Evolutionary conservation across 2,888 invertebrate genomes (phyloP), one percentile per base, ranked within the genome.

Genomic region (Agrotis segetum): DNA sequence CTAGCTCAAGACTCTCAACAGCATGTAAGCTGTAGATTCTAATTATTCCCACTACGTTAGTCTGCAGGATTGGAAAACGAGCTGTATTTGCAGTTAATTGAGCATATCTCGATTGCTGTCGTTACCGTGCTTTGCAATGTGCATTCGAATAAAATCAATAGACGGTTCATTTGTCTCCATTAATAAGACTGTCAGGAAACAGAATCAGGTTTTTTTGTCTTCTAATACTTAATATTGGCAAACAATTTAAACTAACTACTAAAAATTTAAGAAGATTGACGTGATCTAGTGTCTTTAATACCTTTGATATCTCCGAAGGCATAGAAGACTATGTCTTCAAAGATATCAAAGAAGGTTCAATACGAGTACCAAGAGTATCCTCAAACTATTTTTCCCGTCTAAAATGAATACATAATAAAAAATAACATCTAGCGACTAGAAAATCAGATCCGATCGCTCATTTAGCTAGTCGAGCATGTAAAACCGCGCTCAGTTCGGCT

Each of bases 381-480:
- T 7, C 6, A 11, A 55, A 71, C 9, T 46, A 52, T 66, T 40
- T 29, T 40, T 19, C 7, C 17, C 24, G 9, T 49, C 11, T 13
- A n/a, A 29, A 49, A 17, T 34, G 34, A 60, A 62, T 49, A 24
- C n/a, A 24, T 19, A n/a, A 34, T 53, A 53, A 72, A 70, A 75
- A 68, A 58, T 24, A 47, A 21, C 47, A 63, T 74, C 21, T 62
- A 79, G 46, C 34, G 49, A 66, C 63, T 68, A 73, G 70, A 74
- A 84, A 81, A 81, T 84, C 65, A 47, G 71, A 72, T 66, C 64
- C 81, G 71, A 85, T 83, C 82, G 79, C 69, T 84, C 79, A 81
- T 85, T 85, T 85, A 83, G 70, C 78, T 74, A 84, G 60, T 75
- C 71, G 77, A 78, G 82, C 86, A 85, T 88, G 86, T 84, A 85